Percentiles rank a stretch among this genome's conserved stretches.
Evolutionary conservation across 2,797 vertebrate genomes (phyloP).

Genomic region (Loriculus beryllinus): DNA sequence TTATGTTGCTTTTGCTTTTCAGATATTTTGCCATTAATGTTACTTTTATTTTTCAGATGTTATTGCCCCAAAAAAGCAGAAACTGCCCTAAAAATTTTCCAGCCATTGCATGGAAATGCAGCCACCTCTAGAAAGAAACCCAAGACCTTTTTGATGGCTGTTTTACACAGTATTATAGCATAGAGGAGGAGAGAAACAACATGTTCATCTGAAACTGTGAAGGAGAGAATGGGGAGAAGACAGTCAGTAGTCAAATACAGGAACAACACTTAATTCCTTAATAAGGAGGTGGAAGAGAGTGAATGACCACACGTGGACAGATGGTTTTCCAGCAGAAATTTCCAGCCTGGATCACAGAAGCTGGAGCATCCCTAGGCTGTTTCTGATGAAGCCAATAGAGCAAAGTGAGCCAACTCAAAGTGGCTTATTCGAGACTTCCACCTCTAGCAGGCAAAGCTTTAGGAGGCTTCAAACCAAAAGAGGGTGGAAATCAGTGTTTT

Average conservation of each 20-base stretch:
- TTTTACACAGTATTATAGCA: background rate
- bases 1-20: background rate
- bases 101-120: background rate
- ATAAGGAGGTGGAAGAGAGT: background rate
- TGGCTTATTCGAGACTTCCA: constrained; percentile 20
- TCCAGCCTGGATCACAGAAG: background rate
- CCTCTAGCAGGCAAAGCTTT: constrained; percentile 12
- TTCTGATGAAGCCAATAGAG: background rate
- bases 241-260: background rate
- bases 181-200: background rate
- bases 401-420: background rate
- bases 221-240: background rate
- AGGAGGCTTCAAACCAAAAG: background rate
- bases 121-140: background rate
- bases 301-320: rapidly evolving
- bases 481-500: background rate
- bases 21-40: background rate
- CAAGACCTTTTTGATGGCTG: background rate
- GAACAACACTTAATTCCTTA: background rate
- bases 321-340: background rate
- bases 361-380: background rate
- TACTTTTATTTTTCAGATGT: background rate
- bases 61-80: background rate
- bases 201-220: background rate
- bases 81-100: background rate